Conservation (phyloP, 2,888 invertebrate genomes). For the Poecilus cupreus region DNA sequence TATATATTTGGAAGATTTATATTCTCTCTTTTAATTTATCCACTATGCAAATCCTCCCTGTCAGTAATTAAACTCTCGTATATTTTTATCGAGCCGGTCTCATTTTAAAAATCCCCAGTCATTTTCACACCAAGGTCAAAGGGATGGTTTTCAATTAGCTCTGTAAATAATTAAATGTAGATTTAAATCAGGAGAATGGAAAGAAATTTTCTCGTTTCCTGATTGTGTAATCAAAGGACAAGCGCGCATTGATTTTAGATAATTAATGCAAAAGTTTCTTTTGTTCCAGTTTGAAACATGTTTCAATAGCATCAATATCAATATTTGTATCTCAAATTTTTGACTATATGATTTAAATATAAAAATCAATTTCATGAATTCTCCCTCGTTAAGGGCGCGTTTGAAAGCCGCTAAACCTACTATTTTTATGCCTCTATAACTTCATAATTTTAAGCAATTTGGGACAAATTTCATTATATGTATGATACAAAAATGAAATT, state of each 20-base stretch:
- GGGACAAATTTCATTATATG: too few relatives aligned
- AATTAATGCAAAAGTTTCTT: not conserved
- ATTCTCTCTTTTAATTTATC: conserved; percentile 11
- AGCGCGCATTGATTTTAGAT: conserved; percentile 3
- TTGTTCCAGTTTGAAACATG: not conserved
- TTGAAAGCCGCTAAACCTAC: too few relatives aligned
- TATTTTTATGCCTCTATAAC: too few relatives aligned
- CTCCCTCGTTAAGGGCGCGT: too few relatives aligned
- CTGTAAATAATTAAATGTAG: conserved; percentile 25
- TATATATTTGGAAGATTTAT: conserved; percentile 21
- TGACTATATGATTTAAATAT: too few relatives aligned
- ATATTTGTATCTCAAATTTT: not conserved
- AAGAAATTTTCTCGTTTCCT: not conserved
- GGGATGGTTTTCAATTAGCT: conserved; percentile 27
- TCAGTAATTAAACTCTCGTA: conserved; percentile 17
- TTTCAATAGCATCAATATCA: not conserved
- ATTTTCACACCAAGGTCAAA: not conserved
- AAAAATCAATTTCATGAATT: too few relatives aligned
- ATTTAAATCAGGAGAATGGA: not conserved
- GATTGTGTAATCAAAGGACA: not conserved
- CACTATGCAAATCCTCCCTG: not conserved
- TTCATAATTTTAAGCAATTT: too few relatives aligned
- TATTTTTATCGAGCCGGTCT: not conserved
- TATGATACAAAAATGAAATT: too few relatives aligned
- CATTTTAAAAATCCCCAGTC: not conserved